Conservation (phyloP, 1,140 invertebrate genomes). For the Theocolax elegans region DNA sequence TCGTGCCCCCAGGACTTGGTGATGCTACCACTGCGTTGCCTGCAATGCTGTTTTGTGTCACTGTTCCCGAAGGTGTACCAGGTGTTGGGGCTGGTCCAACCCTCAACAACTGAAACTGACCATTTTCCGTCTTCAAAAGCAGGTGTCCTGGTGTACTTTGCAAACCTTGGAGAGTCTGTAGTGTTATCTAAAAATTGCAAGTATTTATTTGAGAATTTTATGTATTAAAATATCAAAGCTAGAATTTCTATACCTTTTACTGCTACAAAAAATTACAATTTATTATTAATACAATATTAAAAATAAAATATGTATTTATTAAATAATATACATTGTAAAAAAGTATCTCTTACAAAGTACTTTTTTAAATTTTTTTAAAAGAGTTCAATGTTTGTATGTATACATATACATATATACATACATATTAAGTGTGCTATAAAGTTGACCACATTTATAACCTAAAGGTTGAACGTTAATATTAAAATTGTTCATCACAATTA, state of each 20-base stretch:
- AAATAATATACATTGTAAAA: too few relatives aligned
- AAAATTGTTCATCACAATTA: too few relatives aligned
- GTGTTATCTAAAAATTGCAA: constrained; percentile 77
- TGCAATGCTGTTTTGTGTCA: constrained; percentile 72
- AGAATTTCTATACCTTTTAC: background rate
- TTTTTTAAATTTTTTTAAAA: too few relatives aligned
- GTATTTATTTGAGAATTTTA: constrained; percentile 3
- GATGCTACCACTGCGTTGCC: constrained; percentile 56
- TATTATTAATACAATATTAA: too few relatives aligned
- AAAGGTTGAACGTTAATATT: too few relatives aligned
- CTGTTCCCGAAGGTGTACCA: constrained; percentile 67
- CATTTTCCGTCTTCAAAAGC: constrained; percentile 94
- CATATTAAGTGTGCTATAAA: too few relatives aligned
- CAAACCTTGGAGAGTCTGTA: constrained; percentile 85
- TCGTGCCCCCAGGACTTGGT: constrained; percentile 60
- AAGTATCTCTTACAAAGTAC: too few relatives aligned
- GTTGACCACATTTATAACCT: too few relatives aligned
- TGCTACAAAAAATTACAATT: too few relatives aligned
- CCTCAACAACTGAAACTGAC: constrained; percentile 90
- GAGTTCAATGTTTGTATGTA: too few relatives aligned
- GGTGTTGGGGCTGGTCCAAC: constrained; percentile 79
- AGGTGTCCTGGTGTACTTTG: constrained; percentile 84
- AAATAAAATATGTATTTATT: too few relatives aligned
- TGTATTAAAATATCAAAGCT: background rate
- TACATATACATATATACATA: too few relatives aligned